Conservation (phyloP, 2,797 vertebrate genomes). For the Numenius phaeopus region DNA sequence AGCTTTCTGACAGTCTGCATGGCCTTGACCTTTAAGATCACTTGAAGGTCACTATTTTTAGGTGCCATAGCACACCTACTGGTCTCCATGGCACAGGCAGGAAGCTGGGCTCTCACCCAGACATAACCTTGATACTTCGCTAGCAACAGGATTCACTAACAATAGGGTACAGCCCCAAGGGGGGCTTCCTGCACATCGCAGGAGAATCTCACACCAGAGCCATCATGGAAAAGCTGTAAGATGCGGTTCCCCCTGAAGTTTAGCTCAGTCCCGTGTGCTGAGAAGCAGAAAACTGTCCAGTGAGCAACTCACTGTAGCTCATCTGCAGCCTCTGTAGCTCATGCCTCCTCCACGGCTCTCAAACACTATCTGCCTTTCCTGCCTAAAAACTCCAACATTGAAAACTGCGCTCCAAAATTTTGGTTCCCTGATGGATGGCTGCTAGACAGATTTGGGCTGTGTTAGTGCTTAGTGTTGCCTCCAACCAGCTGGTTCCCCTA, state of each 20-base stretch:
- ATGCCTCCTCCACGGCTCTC: background rate
- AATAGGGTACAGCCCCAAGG: rapidly evolving
- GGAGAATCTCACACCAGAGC: background rate
- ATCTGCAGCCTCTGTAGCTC: background rate
- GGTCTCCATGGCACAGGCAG: background rate
- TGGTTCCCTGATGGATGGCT: background rate
- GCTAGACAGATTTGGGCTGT: background rate
- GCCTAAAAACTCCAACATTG: background rate
- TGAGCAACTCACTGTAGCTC: background rate
- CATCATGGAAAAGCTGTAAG: background rate
- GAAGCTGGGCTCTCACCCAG: background rate
- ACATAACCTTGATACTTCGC: rapidly evolving
- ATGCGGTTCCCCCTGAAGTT: too few relatives aligned
- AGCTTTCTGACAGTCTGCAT: background rate
- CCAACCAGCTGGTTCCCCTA: background rate
- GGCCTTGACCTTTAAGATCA: background rate
- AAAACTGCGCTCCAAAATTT: background rate
- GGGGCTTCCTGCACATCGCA: rapidly evolving
- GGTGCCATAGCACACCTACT: background rate
- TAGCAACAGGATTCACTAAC: background rate
- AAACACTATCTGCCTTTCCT: background rate
- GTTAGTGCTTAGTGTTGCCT: background rate
- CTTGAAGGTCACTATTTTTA: background rate
- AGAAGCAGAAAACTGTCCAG: background rate
- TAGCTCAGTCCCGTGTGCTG: background rate